Evolutionary conservation across 2,113 vertebrate species (phyloP), one percentile per base, ranked within the genome.

Genomic region (human (Homo sapiens)): DNA sequence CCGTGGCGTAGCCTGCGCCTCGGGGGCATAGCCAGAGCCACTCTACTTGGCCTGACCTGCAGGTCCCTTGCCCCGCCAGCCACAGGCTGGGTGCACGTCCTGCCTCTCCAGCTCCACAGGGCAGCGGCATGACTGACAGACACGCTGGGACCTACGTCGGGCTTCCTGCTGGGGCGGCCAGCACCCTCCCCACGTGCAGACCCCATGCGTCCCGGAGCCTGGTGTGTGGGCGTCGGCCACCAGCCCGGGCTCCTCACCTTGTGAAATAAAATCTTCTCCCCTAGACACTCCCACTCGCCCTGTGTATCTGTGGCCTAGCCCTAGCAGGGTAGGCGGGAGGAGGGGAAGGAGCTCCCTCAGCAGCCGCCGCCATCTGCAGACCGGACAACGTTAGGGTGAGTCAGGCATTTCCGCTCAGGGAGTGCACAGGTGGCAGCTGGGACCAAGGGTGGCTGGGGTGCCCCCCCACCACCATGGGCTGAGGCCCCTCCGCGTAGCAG

Each of bases 1-100:
- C 99, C 76, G 88, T 99, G 0, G 59, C 99, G 86, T 99, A 88
- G 40, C 3, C 32, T 0, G 0, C 35, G 18, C 8, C 57, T 9
- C 27, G 2, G 64, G 64, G 64, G 27, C 64, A 3, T 9, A 64
- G 18, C n/a, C 9, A 2, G 35, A 38, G 8, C 72, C 43, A 0
- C 38, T 23, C 22, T 27, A 12, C 72, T 40, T 6, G 3, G 40
- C 72, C 72, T 18, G 43, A 48, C 43, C 38, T 43, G 43, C 27
- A 35, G 35, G 7, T 70, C 40, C 1, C 38, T 43, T 45, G 4
- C 43, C 27, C 3, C 14, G 3, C 66, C 32, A 68, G 66, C 32
- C 66, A 32, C 32, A 35, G 66, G 32, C 14, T 16, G 14, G 32
- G 66, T 68, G 32, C 32, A 68, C 1, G 32, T 32, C 66, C 66